Evolutionary conservation across 2,888 invertebrate genomes (phyloP), one percentile per base, ranked within the genome.

Genomic region (Trissolcus brochymenae): DNA sequence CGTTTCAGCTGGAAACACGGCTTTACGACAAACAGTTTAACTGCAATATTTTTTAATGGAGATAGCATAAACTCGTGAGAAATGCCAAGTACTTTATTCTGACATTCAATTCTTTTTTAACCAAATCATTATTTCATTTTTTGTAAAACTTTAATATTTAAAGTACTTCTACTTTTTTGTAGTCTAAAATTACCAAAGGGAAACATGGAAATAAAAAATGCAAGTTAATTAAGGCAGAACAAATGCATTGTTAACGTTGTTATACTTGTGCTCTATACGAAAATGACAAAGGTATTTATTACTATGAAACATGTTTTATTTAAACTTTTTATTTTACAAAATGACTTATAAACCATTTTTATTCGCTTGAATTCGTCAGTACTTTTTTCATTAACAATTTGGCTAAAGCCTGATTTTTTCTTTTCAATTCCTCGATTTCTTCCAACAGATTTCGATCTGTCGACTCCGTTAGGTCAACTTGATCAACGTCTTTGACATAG

Each of bases 371-470:
- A 21, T 2, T 19, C 19, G 54, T 51, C 13, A 64, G 29, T 6
- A 43, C 54, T 49, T 49, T 49, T 11, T 55, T 57, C 51, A 61
- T 49, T 11, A 60, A 11, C 57, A 80, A 82, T 54, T 79, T 79
- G 71, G 84, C 87, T 3, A 88, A 61, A 11, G 81, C 82, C 0
- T 79, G 46, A 61, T 88, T 88, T 17, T 83, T 82, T 19, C 56
- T 65, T 35, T 79, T 85, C 29, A 73, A 56, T 2, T 80, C 61
- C 11, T 50, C 75, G 25, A 53, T 72, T 49, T 72, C 64, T 13
- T 35, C 25, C 9, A 50, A 9, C n/a, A 56, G 21, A 50, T 25
- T 59, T 16, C 13, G 35, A n/a, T 65, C 54, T 6, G 21, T 21
- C 29, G 55, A 43, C 9, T 46, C 50, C 4, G 13, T 17, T 11